These are phyloP conservation scores for Epizoanthus stellaris DNA, from an alignment of 92 coral and sea anemone species.

Conservation along the genomic window DNA sequence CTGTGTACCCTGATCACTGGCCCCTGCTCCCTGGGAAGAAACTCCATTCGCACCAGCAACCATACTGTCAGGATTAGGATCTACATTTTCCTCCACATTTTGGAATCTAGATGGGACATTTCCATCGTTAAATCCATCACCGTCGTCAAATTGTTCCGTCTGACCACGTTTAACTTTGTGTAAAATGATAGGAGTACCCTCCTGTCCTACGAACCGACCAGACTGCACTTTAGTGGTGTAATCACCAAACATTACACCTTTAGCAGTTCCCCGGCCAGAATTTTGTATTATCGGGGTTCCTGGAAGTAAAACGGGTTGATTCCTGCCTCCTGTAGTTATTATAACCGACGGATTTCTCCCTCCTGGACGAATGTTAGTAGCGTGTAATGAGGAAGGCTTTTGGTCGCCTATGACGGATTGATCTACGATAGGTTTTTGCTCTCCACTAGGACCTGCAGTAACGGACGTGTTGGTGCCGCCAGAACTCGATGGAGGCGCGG, in stretches of 20 bases:
- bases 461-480: not conserved
- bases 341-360: not conserved
- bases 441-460: not conserved
- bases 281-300: not conserved
- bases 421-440: not conserved
- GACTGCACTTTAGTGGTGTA: not conserved
- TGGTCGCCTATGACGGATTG: not conserved
- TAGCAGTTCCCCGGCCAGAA: too few relatives aligned
- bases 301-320: not conserved
- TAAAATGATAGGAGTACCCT: not conserved
- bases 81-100: not conserved
- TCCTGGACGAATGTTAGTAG: not conserved
- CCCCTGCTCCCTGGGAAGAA: not conserved
- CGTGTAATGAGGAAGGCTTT: not conserved
- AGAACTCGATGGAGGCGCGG: not conserved
- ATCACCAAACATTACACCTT: too few relatives aligned
- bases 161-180: conserved; percentile 7
- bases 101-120: not conserved
- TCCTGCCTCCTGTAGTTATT: not conserved
- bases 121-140: not conserved
- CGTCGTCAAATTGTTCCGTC: not conserved
- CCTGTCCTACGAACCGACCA: not conserved
- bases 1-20: not conserved
- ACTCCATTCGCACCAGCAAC: not conserved
- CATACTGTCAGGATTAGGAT: not conserved